Percentiles rank a stretch among this genome's conserved stretches.
These are phyloP conservation scores for Enteromius mattozi DNA, from an alignment of 2,797 vertebrate species.

Conservation along the genomic window DNA sequence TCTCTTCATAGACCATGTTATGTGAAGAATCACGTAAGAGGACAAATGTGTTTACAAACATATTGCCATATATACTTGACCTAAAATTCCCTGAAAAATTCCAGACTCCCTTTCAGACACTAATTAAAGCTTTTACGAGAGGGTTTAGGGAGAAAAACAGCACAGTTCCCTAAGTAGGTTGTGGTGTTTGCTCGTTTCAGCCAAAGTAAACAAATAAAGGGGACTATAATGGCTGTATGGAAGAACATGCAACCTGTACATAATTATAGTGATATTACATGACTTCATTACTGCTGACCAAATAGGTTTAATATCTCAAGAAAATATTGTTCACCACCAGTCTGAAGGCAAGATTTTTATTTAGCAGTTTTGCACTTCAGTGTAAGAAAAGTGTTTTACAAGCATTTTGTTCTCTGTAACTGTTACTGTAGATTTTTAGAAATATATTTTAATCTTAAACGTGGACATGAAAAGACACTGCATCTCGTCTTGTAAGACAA, in stretches of 20 bases:
- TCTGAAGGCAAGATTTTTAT: constrained; percentile 27
- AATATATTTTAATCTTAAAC: constrained; percentile 22
- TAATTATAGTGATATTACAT: neutral
- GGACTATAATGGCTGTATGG: constrained; percentile 66
- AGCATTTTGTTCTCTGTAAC: constrained; percentile 28
- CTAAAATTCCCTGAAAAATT: constrained; percentile 61
- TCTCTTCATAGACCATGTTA: constrained; percentile 14
- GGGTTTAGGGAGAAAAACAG: constrained; percentile 66
- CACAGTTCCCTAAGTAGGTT: constrained; percentile 72
- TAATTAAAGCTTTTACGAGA: constrained; percentile 74
- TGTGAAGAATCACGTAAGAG: neutral
- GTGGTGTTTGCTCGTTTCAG: constrained; percentile 78
- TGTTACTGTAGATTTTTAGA: constrained; percentile 41
- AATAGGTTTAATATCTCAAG: neutral
- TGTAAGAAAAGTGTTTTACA: constrained; percentile 20
- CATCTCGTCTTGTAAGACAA: constrained; percentile 12
- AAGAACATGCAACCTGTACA: neutral
- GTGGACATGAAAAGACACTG: constrained; percentile 24
- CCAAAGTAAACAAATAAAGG: constrained; percentile 78
- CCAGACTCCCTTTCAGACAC: constrained; percentile 64
- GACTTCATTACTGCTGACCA: neutral
- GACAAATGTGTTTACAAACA: constrained; percentile 48
- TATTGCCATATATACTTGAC: constrained; percentile 52
- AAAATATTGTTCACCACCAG: constrained; percentile 34
- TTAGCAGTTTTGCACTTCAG: constrained; percentile 24